Conservation (phyloP, 2,888 invertebrate genomes). For the Busseola fusca region DNA sequence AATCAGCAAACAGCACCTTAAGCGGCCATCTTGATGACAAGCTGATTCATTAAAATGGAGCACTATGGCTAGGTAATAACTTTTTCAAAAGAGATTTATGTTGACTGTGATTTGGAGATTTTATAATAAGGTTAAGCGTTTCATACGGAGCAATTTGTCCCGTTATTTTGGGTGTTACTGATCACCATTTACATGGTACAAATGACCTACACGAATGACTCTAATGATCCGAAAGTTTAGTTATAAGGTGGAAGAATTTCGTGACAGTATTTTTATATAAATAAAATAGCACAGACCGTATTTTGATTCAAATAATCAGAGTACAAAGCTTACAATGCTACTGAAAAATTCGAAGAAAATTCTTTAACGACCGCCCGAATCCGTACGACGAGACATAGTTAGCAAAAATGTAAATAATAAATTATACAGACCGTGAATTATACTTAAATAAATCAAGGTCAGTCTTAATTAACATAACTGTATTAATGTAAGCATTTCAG, state of each 20-base stretch:
- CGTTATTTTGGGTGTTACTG: background rate
- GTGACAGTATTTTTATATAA: background rate
- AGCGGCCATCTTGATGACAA: background rate
- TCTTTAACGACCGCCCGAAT: background rate
- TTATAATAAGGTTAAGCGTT: background rate
- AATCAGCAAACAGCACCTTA: background rate
- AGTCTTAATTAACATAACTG: slow-evolving; percentile 19
- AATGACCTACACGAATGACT: background rate
- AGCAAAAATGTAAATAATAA: slow-evolving; percentile 23
- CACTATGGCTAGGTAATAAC: background rate
- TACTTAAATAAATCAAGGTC: slow-evolving; percentile 26
- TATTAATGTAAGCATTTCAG: slow-evolving; percentile 15
- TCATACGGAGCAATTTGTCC: background rate
- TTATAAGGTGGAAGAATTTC: background rate
- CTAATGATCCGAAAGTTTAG: background rate
- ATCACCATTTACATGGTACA: background rate
- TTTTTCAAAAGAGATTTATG: background rate
- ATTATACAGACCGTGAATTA: slow-evolving; percentile 31
- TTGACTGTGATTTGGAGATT: background rate
- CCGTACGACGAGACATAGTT: slow-evolving; percentile 4
- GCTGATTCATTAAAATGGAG: background rate
- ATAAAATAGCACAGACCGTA: background rate
- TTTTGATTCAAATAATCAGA: background rate
- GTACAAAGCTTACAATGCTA: background rate
- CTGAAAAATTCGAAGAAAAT: background rate